Evolutionary conservation across 2,113 vertebrate species (phyloP), one percentile per base, ranked within the genome.

Genomic region (Epinephelus cyanopodus): DNA sequence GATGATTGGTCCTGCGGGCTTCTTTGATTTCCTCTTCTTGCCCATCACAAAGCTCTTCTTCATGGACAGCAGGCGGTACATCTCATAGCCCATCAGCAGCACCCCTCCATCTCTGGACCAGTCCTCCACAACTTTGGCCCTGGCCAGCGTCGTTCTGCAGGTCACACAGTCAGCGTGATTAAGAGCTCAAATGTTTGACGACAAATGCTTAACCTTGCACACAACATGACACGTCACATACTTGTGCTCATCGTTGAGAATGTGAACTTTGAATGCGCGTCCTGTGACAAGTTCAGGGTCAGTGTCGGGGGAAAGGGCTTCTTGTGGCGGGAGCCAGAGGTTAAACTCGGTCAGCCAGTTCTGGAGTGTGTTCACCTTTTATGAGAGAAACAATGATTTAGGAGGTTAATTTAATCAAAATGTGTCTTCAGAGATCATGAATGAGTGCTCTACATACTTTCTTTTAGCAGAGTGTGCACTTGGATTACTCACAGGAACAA

Each of bases 271-370:
- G 91, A 99, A 99, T 77, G 92, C 74, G 42, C 98, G 97, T 7
- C 97, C 97, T 58, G 93, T 92, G 60, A 96, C n/a, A 25, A 97
- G 80, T 71, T 95, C 89, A 14, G 96, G 95, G 88, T 98, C 96
- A n/a, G 90, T 96, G 84, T 97, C 97, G 27, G 96, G 95, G 69
- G 97, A 90, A 80, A 98, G 93, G 48, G 95, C 92, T 90, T 99
- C 98, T 72, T 96, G 95, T 25, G 97, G 85, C 7, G 98, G 98
- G 33, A 99, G 97, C 98, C 98, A 99, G 88, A 98, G 95, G 90
- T 99, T 99, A 88, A 99, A 99, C 89, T 99, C 98, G 29, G 98
- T 96, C 85, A 99, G 87, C 98, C 98, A 99, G 89, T 99, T 99
- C 80, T 99, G 98, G 83, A 99, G 97, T 1, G 98, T 99, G 92